These are phyloP conservation scores for Delia radicum DNA, from an alignment of 1,140 invertebrate genomes.

Conservation along the genomic window DNA sequence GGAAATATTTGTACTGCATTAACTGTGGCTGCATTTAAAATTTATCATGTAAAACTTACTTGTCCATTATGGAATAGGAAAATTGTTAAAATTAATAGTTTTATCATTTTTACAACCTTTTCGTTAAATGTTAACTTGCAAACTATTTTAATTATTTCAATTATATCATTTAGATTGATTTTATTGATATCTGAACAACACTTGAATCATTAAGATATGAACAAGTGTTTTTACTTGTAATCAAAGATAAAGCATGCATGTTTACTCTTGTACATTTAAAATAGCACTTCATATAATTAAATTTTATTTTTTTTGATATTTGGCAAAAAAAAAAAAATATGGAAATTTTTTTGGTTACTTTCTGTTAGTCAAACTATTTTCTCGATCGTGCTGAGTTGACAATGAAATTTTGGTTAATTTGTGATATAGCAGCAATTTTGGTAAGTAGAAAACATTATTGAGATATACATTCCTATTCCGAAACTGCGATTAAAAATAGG, in stretches of 20 bases:
- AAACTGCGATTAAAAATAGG: too few species aligned
- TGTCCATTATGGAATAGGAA: neutral
- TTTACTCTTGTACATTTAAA: neutral
- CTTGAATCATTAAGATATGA: neutral
- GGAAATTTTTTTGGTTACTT: neutral
- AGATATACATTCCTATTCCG: too few species aligned
- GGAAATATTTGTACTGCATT: neutral
- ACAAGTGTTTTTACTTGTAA: neutral
- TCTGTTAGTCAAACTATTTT: neutral
- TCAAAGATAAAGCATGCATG: neutral
- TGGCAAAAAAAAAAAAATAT: too few species aligned
- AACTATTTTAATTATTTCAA: neutral
- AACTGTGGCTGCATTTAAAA: neutral
- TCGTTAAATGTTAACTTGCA: neutral
- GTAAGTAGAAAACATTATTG: neutral
- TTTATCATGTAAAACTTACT: neutral
- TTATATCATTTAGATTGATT: neutral
- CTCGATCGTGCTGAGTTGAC: neutral
- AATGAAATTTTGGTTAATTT: neutral
- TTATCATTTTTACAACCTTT: neutral
- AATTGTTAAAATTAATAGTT: neutral
- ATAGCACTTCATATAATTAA: neutral
- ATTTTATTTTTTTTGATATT: neutral
- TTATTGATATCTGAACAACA: neutral
- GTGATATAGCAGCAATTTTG: neutral